These are phyloP conservation scores for Ormyrus thymus DNA, from an alignment of 2,888 invertebrate genomes.

Conservation along the genomic window DNA sequence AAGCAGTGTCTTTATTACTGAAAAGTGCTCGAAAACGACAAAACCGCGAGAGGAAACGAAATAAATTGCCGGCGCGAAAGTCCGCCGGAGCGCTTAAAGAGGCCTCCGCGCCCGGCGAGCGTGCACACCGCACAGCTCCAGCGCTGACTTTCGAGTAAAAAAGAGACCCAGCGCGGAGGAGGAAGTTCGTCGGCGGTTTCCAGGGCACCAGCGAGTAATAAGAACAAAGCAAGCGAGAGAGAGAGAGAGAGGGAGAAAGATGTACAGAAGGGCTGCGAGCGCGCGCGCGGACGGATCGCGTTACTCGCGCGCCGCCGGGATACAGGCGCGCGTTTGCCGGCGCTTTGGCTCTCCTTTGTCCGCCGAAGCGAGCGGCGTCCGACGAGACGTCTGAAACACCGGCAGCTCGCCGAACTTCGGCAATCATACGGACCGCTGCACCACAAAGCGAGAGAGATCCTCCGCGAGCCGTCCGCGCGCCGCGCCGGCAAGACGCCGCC, in stretches of 20 bases:
- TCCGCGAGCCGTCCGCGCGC: slow-evolving; percentile 13
- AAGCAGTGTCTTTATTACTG: too few species aligned
- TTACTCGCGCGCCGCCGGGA: slow-evolving; percentile 33
- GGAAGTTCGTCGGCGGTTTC: too few species aligned
- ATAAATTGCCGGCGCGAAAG: too few species aligned
- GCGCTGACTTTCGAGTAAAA: too few species aligned
- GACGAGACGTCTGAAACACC: slow-evolving; percentile 70
- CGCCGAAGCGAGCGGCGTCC: slow-evolving; percentile 62
- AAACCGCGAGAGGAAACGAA: too few species aligned
- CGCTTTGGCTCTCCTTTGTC: slow-evolving; percentile 63
- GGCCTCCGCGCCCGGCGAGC: too few species aligned
- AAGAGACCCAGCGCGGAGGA: too few species aligned
- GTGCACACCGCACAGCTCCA: too few species aligned
- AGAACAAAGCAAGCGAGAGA: neutral
- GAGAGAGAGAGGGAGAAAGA: neutral
- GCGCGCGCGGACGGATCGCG: slow-evolving; percentile 26
- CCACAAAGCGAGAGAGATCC: slow-evolving; percentile 66
- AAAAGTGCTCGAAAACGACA: too few species aligned
- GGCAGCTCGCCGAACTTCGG: slow-evolving; percentile 69
- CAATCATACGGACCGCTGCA: slow-evolving; percentile 73
- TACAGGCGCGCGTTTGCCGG: slow-evolving; percentile 52
- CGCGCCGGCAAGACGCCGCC: slow-evolving; percentile 62
- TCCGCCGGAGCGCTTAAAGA: too few species aligned
- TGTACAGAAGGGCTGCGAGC: neutral
- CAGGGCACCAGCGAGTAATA: neutral